Evolutionary conservation across 1,140 invertebrate genomes (phyloP).

Genomic region (Ladona fulva): DNA sequence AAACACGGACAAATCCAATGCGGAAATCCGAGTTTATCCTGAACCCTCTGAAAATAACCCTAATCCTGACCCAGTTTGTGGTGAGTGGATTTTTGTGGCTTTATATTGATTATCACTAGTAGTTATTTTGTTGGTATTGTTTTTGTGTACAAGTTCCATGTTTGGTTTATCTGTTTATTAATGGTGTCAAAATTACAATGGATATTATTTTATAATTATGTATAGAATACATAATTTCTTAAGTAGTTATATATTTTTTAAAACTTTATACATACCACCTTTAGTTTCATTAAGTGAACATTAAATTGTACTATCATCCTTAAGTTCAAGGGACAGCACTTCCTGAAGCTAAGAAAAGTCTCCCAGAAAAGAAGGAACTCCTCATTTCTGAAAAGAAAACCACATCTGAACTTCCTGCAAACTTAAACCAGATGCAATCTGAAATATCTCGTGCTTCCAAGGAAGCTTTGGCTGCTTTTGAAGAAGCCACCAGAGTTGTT

Average conservation of each 20-base stretch:
- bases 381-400: not conserved
- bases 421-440: conserved; percentile 45
- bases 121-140: no score
- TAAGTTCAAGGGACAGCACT: not conserved
- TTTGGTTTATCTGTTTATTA: no score
- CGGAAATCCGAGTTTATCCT: not conserved
- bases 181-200: no score
- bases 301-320: no score
- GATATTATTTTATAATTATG: no score
- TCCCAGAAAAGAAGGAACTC: not conserved
- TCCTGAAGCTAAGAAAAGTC: not conserved
- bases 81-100: not conserved
- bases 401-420: conserved; percentile 26
- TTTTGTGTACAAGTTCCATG: no score
- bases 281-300: no score
- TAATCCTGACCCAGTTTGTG: not conserved
- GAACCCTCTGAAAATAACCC: not conserved
- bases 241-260: no score
- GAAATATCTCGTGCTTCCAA: conserved; percentile 41
- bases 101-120: no score
- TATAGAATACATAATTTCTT: no score
- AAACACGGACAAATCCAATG: not conserved
- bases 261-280: no score
- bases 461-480: conserved; percentile 46
- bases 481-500: conserved; percentile 42